Conservation (phyloP, 2,888 invertebrate species). For the Parnassius mnemosyne region DNA sequence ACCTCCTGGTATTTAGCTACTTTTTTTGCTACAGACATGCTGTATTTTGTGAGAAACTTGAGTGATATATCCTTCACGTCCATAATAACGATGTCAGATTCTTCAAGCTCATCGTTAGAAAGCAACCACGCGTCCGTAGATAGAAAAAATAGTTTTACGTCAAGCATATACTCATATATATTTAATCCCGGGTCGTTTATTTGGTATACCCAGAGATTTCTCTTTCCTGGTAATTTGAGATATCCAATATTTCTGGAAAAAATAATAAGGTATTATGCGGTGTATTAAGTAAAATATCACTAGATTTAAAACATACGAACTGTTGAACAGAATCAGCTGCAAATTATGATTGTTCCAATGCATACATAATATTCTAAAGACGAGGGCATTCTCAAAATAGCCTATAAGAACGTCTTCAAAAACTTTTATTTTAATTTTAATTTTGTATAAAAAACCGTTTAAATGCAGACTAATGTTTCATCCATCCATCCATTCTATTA, state of each 20-base stretch:
- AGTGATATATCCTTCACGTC: slow-evolving; percentile 64
- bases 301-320: no score
- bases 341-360: no score
- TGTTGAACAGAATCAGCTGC: no score
- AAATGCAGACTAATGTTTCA: no score
- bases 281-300: no score
- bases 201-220: slow-evolving; percentile 66
- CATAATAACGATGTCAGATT: slow-evolving; percentile 56
- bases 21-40: slow-evolving; percentile 82
- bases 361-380: no score
- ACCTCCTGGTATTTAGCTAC: slow-evolving; percentile 83
- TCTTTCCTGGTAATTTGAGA: slow-evolving; percentile 48
- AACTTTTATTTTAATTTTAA: no score
- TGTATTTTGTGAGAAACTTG: slow-evolving; percentile 79
- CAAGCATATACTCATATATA: slow-evolving; percentile 57
- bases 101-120: slow-evolving; percentile 42
- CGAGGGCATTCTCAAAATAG: no score
- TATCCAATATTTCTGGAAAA: slow-evolving; percentile 60
- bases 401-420: no score
- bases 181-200: slow-evolving; percentile 69
- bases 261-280: not conserved
- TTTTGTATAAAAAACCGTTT: no score
- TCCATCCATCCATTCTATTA: no score
- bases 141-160: slow-evolving; percentile 58
- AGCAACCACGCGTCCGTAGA: slow-evolving; percentile 58